These are phyloP conservation scores for Morinoia aosen DNA, from an alignment of 2,888 invertebrate species.

Conservation along the genomic window DNA sequence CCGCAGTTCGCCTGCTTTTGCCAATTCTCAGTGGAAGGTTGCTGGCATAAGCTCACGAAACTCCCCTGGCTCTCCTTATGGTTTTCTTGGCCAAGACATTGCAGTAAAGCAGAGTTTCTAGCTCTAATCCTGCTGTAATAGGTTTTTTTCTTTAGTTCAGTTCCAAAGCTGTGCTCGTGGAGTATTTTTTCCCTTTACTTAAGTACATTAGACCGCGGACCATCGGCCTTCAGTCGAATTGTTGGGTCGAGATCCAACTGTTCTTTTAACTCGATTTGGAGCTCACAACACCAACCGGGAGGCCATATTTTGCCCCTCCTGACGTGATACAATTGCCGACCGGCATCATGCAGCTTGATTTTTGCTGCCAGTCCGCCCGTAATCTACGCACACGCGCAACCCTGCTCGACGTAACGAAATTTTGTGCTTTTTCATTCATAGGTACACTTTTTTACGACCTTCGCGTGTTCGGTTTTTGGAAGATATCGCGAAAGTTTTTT, in stretches of 20 bases:
- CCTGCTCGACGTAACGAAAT: not conserved
- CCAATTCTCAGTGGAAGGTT: not conserved
- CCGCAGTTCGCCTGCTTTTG: not conserved
- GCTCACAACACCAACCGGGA: not conserved
- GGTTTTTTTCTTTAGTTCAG: slow-evolving; percentile 13
- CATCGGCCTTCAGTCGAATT: slow-evolving; percentile 40
- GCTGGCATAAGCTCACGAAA: not conserved
- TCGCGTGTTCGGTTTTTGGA: not conserved
- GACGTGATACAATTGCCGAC: slow-evolving; percentile 25
- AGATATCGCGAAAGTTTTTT: not conserved
- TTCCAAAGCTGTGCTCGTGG: not conserved
- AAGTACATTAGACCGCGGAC: slow-evolving; percentile 35
- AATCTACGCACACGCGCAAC: not conserved
- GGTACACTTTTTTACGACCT: not conserved
- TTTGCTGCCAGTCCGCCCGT: not conserved
- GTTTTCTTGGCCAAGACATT: slow-evolving; percentile 26
- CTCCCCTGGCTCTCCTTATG: slow-evolving; percentile 29
- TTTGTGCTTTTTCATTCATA: not conserved
- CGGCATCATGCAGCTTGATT: slow-evolving; percentile 3
- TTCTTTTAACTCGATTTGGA: slow-evolving; percentile 39
- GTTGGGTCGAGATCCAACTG: slow-evolving; percentile 41
- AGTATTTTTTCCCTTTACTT: slow-evolving; percentile 32
- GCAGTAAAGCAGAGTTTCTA: slow-evolving; percentile 47
- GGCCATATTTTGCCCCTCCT: slow-evolving; percentile 35
- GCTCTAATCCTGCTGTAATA: slow-evolving; percentile 29